A percentile compares a stretch with the other conserved stretches of the same genome.
Conservation (phyloP, 2,797 vertebrate genomes). For the Leptatherina wallacei region DNA sequence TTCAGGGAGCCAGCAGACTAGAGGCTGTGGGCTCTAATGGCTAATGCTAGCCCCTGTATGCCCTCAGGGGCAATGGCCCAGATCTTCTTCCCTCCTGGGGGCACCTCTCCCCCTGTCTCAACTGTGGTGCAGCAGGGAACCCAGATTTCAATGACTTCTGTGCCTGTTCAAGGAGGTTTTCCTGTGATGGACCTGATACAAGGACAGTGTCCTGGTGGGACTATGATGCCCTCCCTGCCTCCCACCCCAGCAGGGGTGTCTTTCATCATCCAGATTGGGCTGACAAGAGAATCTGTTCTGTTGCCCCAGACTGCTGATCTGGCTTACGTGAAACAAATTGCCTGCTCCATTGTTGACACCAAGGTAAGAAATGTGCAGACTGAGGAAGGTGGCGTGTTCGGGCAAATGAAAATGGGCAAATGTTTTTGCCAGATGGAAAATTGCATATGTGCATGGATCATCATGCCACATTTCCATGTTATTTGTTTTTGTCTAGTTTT, state of each 20-base stretch:
- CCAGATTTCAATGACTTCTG: conserved; percentile 58
- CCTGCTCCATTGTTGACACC: conserved; percentile 93
- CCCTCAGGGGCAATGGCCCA: conserved; percentile 68
- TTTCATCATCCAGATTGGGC: conserved; percentile 92
- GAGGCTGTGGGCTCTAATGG: conserved; percentile 70
- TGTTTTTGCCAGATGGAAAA: conserved; percentile 15
- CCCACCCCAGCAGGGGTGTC: conserved; percentile 83
- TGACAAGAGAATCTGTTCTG: conserved; percentile 90
- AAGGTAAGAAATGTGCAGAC: conserved; percentile 81
- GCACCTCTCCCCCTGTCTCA: conserved; percentile 67
- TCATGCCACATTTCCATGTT: background rate
- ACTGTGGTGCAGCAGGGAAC: conserved; percentile 72
- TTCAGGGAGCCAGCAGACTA: conserved; percentile 13
- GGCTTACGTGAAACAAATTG: conserved; percentile 90
- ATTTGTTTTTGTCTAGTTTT: background rate
- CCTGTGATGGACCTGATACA: conserved; percentile 62
- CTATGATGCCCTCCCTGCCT: conserved; percentile 51
- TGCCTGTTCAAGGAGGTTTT: conserved; percentile 52
- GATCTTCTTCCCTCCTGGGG: conserved; percentile 78
- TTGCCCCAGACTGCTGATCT: conserved; percentile 86
- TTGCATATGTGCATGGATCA: background rate
- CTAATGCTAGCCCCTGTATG: conserved; percentile 82
- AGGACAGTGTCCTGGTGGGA: conserved; percentile 54
- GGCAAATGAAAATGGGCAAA: conserved; percentile 9
- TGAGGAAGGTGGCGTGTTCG: conserved; percentile 1